Conservation (phyloP, 2,888 invertebrate genomes). For the Dynastes tityus region DNA sequence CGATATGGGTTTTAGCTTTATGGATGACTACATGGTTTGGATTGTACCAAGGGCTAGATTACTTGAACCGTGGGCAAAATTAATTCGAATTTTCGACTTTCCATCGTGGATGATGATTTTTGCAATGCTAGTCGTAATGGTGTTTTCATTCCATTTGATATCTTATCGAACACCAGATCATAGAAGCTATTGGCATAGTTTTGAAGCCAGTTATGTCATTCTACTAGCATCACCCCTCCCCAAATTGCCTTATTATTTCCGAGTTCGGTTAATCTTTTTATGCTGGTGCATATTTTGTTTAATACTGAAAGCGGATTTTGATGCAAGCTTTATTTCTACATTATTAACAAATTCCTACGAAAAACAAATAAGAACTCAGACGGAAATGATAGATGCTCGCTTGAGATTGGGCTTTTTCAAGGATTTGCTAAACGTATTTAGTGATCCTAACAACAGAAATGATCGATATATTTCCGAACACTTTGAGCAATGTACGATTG, state of each 20-base stretch:
- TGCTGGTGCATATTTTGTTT: slow-evolving; percentile 34
- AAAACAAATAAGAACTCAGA: slow-evolving; percentile 19
- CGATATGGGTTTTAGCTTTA: slow-evolving; percentile 47
- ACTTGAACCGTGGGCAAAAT: slow-evolving; percentile 44
- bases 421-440: background rate
- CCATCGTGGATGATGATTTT: slow-evolving; percentile 20
- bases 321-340: slow-evolving; percentile 45
- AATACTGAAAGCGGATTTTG: slow-evolving; percentile 42
- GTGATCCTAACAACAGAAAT: background rate
- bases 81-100: slow-evolving; percentile 28
- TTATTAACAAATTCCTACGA: slow-evolving; percentile 30
- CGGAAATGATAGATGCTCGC: slow-evolving; percentile 24
- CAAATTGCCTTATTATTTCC: background rate
- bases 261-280: slow-evolving; percentile 28
- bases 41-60: slow-evolving; percentile 49
- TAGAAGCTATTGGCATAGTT: slow-evolving; percentile 21
- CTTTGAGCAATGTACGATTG: background rate
- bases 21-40: slow-evolving; percentile 50
- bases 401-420: slow-evolving; percentile 11
- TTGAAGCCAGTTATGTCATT: slow-evolving; percentile 13
- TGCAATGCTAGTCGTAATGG: slow-evolving; percentile 21
- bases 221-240: slow-evolving; percentile 13
- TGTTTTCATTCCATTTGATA: slow-evolving; percentile 3
- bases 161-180: slow-evolving; percentile 6
- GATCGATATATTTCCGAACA: slow-evolving; percentile 20